phyloP scores from a whole-genome alignment of 2,888 invertebrate genomes.

The Drosophila meridiana region DNA sequence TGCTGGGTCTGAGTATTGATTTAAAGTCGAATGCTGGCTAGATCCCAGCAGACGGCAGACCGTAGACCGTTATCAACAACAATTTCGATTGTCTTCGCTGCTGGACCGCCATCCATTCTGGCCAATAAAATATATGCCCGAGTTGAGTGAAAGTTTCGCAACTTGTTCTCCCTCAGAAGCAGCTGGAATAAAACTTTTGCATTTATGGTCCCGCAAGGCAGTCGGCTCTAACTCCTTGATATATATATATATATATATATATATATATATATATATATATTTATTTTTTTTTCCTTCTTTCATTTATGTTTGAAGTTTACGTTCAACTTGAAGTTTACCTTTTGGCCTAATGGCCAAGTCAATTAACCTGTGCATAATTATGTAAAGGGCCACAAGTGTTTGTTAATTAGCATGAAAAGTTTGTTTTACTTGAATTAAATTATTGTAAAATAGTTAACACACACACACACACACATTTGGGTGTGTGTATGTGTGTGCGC shows the following conservation, averaged over 20 bases:
- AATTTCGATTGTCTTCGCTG: conserved; percentile 6
- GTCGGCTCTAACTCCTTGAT: background rate
- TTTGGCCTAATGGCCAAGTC: conserved; percentile 35
- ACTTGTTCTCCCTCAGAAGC: conserved; percentile 35
- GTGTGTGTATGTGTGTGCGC: background rate
- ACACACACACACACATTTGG: conserved; percentile 5
- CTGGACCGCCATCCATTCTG: conserved; percentile 12
- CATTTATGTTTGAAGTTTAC: background rate
- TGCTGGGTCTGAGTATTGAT: conserved; percentile 1
- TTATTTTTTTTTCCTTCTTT: background rate
- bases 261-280: background rate
- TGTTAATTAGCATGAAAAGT: conserved; percentile 42
- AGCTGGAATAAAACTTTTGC: conserved; percentile 29
- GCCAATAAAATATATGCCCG: conserved; percentile 38
- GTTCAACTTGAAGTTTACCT: conserved; percentile 17
- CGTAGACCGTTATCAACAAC: conserved; percentile 19
- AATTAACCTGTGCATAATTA: conserved; percentile 37
- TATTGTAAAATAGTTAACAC: conserved; percentile 16
- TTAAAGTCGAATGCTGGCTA: background rate
- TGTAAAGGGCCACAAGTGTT: conserved; percentile 6
- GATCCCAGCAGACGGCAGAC: conserved; percentile 17
- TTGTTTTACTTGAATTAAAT: conserved; percentile 18
- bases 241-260: background rate
- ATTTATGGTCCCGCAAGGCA: conserved; percentile 7
- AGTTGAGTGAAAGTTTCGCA: conserved; percentile 25